Evolutionary conservation across 2,888 invertebrate genomes (phyloP).

Genomic region (Alcis repandata): DNA sequence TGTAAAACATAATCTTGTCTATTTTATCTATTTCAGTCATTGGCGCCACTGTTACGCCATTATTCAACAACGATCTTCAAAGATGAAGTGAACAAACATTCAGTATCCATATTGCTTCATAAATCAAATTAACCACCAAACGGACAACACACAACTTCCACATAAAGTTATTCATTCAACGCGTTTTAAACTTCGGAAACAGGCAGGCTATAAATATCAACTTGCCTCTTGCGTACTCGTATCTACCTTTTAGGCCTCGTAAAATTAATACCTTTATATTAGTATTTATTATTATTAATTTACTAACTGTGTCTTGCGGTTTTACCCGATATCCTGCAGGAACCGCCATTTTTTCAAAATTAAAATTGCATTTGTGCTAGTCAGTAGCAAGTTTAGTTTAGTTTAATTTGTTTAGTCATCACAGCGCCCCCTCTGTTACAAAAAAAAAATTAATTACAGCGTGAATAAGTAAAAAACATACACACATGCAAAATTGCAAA

Average conservation of each 20-base stretch:
- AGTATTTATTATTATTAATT: conserved; percentile 77
- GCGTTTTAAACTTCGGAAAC: conserved; percentile 65
- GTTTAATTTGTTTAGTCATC: no score
- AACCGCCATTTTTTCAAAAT: no score
- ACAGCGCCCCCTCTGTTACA: no score
- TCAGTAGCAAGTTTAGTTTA: no score
- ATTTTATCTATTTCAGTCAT: neutral
- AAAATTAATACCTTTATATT: conserved; percentile 82
- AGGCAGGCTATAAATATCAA: conserved; percentile 79
- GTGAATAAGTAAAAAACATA: no score
- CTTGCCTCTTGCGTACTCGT: conserved; percentile 77
- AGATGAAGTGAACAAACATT: conserved; percentile 42
- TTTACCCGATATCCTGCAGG: no score
- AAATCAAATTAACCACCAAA: conserved; percentile 55
- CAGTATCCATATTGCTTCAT: conserved; percentile 51
- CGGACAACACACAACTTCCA: conserved; percentile 53
- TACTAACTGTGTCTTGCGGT: conserved; percentile 34
- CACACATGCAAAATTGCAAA: no score
- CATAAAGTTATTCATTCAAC: conserved; percentile 48
- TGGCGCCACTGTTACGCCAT: conserved; percentile 1
- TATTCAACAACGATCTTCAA: conserved; percentile 7
- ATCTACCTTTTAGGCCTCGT: conserved; percentile 81
- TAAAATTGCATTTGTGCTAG: no score
- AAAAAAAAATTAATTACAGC: no score
- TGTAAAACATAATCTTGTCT: no score